A percentile compares a stretch with the other conserved stretches of the same genome.
Evolutionary conservation across 2,888 invertebrate species (phyloP).

Genomic region (Phyllotreta striolata): DNA sequence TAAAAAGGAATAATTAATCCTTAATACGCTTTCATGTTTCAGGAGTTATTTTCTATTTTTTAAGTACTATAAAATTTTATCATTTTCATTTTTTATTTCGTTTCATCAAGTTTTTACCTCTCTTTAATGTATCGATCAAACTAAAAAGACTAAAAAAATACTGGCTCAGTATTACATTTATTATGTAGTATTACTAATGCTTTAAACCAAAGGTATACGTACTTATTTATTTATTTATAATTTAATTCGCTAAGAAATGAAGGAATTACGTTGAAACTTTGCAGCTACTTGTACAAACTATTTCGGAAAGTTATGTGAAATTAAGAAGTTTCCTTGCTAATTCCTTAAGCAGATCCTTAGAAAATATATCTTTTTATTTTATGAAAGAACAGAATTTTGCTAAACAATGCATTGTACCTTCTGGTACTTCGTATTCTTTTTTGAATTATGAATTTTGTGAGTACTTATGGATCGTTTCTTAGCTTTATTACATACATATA

Average conservation of each 20-base stretch:
- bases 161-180: slow-evolving; percentile 34
- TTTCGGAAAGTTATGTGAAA: too few species aligned
- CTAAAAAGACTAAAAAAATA: slow-evolving; percentile 20
- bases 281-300: too few species aligned
- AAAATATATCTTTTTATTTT: too few species aligned
- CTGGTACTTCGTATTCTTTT: not conserved
- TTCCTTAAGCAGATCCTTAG: too few species aligned
- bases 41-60: not conserved
- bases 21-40: too few species aligned
- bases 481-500: not conserved
- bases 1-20: too few species aligned
- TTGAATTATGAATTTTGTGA: slow-evolving; percentile 11
- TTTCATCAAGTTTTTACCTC: not conserved
- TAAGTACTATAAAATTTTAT: not conserved
- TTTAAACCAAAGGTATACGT: slow-evolving; percentile 38
- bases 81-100: not conserved
- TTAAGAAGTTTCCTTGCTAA: too few species aligned
- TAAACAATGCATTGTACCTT: too few species aligned
- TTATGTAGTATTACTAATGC: slow-evolving; percentile 30
- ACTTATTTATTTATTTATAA: slow-evolving; percentile 23
- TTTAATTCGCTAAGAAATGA: not conserved
- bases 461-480: slow-evolving; percentile 3
- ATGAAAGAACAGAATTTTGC: too few species aligned
- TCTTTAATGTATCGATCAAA: slow-evolving; percentile 8
- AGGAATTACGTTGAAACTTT: too few species aligned